These are phyloP conservation scores for Bombus breviceps DNA, from an alignment of 1,140 invertebrate species.

Conservation along the genomic window DNA sequence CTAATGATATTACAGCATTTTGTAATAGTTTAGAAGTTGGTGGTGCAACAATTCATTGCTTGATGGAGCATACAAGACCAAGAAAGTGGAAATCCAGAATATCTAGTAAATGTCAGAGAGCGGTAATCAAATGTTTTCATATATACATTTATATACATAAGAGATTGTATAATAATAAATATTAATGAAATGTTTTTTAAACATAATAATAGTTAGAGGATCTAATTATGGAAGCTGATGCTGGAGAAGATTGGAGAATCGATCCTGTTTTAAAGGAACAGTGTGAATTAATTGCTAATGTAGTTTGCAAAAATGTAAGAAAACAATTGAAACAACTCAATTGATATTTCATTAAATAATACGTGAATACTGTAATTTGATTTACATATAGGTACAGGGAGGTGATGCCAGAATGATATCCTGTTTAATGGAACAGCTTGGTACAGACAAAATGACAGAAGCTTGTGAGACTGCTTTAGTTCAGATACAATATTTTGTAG, in stretches of 20 bases:
- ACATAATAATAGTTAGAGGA: conserved; percentile 85
- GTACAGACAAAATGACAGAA: conserved; percentile 91
- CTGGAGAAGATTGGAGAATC: conserved; percentile 95
- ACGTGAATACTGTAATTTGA: not conserved
- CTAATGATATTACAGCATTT: conserved; percentile 91
- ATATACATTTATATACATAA: conserved; percentile 13
- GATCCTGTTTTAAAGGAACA: conserved; percentile 94
- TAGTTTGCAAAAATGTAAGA: conserved; percentile 86
- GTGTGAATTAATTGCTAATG: conserved; percentile 92
- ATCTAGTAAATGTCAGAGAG: conserved; percentile 87
- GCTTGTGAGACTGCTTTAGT: conserved; percentile 95
- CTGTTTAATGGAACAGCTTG: conserved; percentile 96
- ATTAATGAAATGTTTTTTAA: conserved; percentile 16
- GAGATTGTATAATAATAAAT: conserved; percentile 51
- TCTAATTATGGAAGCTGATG: conserved; percentile 91
- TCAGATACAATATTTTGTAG: conserved; percentile 98
- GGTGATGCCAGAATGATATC: conserved; percentile 93
- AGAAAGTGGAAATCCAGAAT: conserved; percentile 86
- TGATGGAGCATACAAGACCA: conserved; percentile 94
- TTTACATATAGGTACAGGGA: conserved; percentile 79
- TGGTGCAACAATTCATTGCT: conserved; percentile 96
- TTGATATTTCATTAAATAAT: not conserved
- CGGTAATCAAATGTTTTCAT: conserved; percentile 79
- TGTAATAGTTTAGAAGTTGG: conserved; percentile 89
- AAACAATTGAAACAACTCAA: not conserved